phyloP scores from a whole-genome alignment of 2,797 vertebrate genomes.

The Eupleurogrammus muticus region DNA sequence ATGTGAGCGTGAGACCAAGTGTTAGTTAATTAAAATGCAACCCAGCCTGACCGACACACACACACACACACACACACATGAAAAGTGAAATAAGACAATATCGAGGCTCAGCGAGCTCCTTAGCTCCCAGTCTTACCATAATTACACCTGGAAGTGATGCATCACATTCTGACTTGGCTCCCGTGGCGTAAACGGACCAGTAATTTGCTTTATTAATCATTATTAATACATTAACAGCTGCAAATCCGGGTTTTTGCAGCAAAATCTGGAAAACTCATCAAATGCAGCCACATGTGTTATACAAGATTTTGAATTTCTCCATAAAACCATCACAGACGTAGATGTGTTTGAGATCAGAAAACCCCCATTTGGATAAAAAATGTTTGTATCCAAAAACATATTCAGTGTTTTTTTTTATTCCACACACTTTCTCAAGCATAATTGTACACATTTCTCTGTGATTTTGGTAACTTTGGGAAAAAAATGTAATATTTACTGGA shows the following conservation, averaged over 20 bases:
- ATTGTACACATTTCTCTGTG: background rate
- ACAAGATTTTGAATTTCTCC: background rate
- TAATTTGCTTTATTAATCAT: background rate
- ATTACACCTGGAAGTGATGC: background rate
- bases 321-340: background rate
- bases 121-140: background rate
- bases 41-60: constrained; percentile 34
- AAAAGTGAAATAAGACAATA: background rate
- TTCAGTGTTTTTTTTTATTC: background rate
- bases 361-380: too few relatives aligned
- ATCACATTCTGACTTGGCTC: background rate
- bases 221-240: background rate
- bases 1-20: constrained; percentile 43
- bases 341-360: too few relatives aligned
- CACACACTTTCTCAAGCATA: background rate
- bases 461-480: background rate
- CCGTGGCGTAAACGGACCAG: background rate
- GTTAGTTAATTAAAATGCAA: constrained; percentile 61
- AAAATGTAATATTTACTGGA: background rate
- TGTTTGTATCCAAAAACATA: background rate
- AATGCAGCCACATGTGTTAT: background rate
- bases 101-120: background rate
- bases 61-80: background rate
- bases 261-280: background rate
- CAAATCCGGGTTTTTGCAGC: background rate